These are phyloP conservation scores for Palythoa heliodiscus DNA, from an alignment of 92 coral and sea anemone genomes.

Conservation along the genomic window DNA sequence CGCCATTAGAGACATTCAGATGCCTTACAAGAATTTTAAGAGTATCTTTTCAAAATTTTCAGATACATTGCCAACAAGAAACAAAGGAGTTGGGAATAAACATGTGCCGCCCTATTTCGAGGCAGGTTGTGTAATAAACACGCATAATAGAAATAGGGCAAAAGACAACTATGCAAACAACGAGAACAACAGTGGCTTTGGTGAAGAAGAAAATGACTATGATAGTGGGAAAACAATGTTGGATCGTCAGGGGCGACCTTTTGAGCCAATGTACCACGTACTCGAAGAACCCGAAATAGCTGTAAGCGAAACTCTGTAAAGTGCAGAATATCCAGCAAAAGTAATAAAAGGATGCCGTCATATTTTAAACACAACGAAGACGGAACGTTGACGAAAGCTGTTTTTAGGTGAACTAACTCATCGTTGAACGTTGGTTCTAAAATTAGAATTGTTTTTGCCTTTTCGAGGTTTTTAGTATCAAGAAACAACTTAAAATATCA, in stretches of 20 bases:
- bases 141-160: not conserved
- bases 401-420: too few relatives aligned
- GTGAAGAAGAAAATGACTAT: not conserved
- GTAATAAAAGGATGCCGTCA: not conserved
- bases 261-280: slow-evolving; percentile 32
- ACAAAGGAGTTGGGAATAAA: not conserved
- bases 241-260: slow-evolving; percentile 27
- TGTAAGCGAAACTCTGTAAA: slow-evolving; percentile 25
- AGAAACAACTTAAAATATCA: too few relatives aligned
- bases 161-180: not conserved
- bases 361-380: too few relatives aligned
- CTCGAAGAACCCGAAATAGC: slow-evolving; percentile 22
- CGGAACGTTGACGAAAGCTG: too few relatives aligned
- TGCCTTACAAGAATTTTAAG: too few relatives aligned
- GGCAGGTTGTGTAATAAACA: slow-evolving; percentile 28
- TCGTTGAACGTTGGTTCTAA: too few relatives aligned
- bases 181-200: slow-evolving; percentile 1
- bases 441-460: too few relatives aligned
- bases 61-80: not conserved
- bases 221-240: slow-evolving; percentile 29
- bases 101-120: slow-evolving; percentile 17
- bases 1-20: too few relatives aligned
- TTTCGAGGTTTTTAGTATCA: too few relatives aligned
- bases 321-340: not conserved
- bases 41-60: not conserved